These are phyloP conservation scores for Tachystola acroxantha DNA, from an alignment of 2,888 invertebrate genomes.

Conservation along the genomic window DNA sequence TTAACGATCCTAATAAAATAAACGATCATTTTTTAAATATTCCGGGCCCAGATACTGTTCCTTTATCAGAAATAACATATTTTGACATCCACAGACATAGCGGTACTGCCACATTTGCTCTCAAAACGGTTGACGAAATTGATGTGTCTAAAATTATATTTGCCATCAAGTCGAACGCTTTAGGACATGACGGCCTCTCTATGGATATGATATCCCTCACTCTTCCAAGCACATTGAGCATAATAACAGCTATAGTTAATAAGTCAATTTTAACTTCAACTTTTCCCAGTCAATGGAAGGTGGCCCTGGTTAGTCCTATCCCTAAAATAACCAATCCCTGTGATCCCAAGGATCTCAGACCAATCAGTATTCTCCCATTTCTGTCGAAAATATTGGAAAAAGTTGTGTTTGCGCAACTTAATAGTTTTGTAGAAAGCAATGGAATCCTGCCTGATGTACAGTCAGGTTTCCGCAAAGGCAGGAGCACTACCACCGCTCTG, in stretches of 20 bases:
- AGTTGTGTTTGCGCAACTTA: slow-evolving; percentile 7
- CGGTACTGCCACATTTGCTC: neutral
- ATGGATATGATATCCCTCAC: neutral
- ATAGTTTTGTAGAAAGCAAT: slow-evolving; percentile 1
- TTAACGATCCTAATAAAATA: neutral
- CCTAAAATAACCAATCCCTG: neutral
- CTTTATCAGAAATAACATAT: neutral
- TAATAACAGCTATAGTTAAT: slow-evolving; percentile 1
- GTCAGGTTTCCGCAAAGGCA: slow-evolving; percentile 9
- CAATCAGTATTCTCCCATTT: slow-evolving; percentile 9
- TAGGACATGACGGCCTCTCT: neutral
- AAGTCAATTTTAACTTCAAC: neutral
- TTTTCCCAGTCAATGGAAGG: slow-evolving; percentile 1
- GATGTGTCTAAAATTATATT: neutral
- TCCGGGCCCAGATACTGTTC: neutral
- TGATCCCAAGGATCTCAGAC: slow-evolving; percentile 3
- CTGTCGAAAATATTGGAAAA: slow-evolving; percentile 14
- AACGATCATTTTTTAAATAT: neutral
- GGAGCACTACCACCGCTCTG: slow-evolving; percentile 9
- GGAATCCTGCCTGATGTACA: slow-evolving; percentile 6
- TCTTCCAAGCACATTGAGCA: neutral
- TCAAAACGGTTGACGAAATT: neutral
- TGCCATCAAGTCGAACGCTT: neutral
- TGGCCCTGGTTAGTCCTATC: neutral
- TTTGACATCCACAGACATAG: neutral